Base-by-base conservation (phyloP, 92 coral and sea anemone species). In the Porites evermanni region DNA sequence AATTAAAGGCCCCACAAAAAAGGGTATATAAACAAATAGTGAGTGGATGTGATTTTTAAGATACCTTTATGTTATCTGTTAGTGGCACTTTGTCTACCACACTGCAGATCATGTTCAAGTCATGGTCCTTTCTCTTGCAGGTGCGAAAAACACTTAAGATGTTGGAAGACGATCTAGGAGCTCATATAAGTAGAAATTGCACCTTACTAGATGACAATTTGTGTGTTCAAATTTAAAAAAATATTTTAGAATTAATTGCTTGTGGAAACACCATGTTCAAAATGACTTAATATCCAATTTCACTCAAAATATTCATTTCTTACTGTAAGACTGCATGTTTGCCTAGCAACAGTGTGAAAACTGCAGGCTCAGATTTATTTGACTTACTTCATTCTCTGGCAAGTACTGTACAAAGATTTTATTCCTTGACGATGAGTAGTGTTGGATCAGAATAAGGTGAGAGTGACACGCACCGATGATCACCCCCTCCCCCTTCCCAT, bases 101-200 rank as follows among this genome's bases (percentile, higher is more conserved):
- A 38, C 47, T 38, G 47, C 47, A 38, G 47, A 38, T 38, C 47
- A 38, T 3, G 47, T 38, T 38, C 47, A 38, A 38, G 47, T 11
- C 61, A 56, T 11, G 61, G 1, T 78, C 13, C 47, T 18, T 82
- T 50, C 58, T 53, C 79, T 9, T 24, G 16, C 86, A 94, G 98
- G 95, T 94, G 32, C 89, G 92, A 29, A 87, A 93, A 38, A 94
- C 95, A 67, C 91, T 94, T 5, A 89, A 93, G 85, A 93, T 93
- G 98, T 68, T 94, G 52, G 96, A 93, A 79, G 96, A 93, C 6
- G 94, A 94, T 56, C 79, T 94, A 32, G 82, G 79, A 20, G 75
- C 83, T 61, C 94, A 91, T 53, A 75, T 94, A 23, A 77, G 88
- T 10, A 78, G 87, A 74, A 88, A 94, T 70, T 94, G 98, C 70